phyloP scores from a whole-genome alignment of 2,113 vertebrate species.

The Megaceryle torquata region DNA sequence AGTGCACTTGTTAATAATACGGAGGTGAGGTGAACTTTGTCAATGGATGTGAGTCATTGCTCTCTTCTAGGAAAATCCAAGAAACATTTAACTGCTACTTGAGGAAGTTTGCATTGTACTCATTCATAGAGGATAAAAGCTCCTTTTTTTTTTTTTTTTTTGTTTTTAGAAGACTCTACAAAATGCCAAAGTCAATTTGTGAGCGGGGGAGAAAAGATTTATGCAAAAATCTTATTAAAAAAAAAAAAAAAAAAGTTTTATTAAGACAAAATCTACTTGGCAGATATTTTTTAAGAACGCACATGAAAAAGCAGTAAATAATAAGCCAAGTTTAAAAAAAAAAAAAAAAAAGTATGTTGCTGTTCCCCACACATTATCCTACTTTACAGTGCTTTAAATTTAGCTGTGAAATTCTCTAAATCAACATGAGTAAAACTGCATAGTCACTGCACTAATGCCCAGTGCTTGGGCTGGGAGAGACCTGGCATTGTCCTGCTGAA shows the following conservation, averaged over 20 bases:
- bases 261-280: neutral
- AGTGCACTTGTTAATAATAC: slow-evolving; percentile 66
- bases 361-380: neutral
- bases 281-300: neutral
- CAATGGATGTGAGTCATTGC: slow-evolving; percentile 57
- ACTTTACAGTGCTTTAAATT: neutral
- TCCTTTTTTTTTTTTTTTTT: neutral
- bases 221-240: neutral
- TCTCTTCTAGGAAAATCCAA: slow-evolving; percentile 53
- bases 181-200: neutral
- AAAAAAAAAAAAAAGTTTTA: too few relatives aligned
- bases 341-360: neutral
- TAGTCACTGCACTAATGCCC: neutral
- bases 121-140: slow-evolving; percentile 3
- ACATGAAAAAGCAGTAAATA: neutral
- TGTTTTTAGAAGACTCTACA: neutral
- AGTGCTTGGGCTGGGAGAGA: neutral
- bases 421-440: neutral
- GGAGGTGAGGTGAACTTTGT: slow-evolving; percentile 45
- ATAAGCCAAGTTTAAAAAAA: neutral
- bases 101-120: slow-evolving; percentile 58
- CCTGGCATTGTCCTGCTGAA: neutral
- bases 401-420: neutral
- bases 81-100: slow-evolving; percentile 38
- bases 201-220: neutral